phyloP scores from a whole-genome alignment of 2,113 vertebrate species.

The Peromyscus leucopus region DNA sequence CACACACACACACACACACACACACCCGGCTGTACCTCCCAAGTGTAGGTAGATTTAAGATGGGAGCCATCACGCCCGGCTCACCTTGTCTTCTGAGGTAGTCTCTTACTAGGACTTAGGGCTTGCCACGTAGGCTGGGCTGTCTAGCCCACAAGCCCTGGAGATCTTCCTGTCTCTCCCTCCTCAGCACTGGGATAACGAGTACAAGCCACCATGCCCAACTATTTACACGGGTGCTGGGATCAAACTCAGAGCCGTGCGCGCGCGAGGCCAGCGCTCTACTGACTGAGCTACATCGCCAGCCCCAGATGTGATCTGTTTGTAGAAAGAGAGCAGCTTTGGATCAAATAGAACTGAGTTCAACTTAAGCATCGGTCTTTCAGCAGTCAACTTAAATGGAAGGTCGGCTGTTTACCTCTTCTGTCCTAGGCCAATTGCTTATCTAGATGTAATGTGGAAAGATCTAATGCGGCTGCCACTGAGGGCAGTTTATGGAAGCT shows the following conservation, averaged over 20 bases:
- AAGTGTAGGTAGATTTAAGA: background rate
- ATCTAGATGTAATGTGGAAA: background rate
- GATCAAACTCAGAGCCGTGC: too few species aligned
- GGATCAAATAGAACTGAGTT: conserved; percentile 10
- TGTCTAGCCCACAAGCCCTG: background rate
- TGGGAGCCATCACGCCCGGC: background rate
- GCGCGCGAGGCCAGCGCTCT: too few species aligned
- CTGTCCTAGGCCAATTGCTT: background rate
- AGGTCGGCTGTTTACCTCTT: background rate
- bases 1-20: too few species aligned
- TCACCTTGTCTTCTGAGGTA: background rate
- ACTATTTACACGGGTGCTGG: background rate
- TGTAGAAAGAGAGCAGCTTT: conserved; percentile 6
- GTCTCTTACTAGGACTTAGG: background rate
- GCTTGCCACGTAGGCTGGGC: background rate
- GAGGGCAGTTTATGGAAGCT: background rate
- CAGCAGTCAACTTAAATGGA: conserved; percentile 1
- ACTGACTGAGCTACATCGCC: too few species aligned
- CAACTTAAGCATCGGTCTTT: background rate
- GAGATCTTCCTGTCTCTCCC: background rate
- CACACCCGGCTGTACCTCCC: background rate
- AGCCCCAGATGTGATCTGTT: background rate
- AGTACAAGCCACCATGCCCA: background rate
- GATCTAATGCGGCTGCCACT: background rate
- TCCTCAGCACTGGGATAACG: background rate